A percentile compares a stretch with the other conserved stretches of the same genome.
phyloP scores from a whole-genome alignment of 2,888 invertebrate genomes.

The Chymomyza fuscimana region DNA sequence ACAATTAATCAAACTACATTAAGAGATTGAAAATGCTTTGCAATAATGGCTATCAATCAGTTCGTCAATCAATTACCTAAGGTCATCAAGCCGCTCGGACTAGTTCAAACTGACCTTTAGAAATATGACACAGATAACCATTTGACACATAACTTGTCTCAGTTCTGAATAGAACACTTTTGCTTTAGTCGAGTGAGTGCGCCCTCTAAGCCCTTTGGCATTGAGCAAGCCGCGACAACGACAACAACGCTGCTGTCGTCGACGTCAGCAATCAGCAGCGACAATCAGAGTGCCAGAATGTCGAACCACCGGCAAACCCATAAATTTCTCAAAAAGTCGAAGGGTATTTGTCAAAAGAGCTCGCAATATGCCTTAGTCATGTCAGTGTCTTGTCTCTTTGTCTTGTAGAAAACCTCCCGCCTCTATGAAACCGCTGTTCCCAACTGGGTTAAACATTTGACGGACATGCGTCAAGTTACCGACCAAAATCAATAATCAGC shows the following conservation, averaged over 20 bases:
- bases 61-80: conserved; percentile 25
- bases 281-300: conserved; percentile 51
- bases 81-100: neutral
- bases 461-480: conserved; percentile 69
- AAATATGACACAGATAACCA: conserved; percentile 50
- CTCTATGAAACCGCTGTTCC: conserved; percentile 10
- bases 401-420: conserved; percentile 17
- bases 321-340: conserved; percentile 71
- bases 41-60: conserved; percentile 13
- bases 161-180: neutral
- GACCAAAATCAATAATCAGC: conserved; percentile 61
- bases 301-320: conserved; percentile 51
- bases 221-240: conserved; percentile 41
- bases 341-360: conserved; percentile 67
- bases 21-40: neutral
- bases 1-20: neutral
- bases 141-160: conserved; percentile 15
- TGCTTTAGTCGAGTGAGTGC: conserved; percentile 9
- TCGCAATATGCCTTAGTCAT: conserved; percentile 32
- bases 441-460: conserved; percentile 44
- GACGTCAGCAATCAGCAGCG: conserved; percentile 60
- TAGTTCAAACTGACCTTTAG: conserved; percentile 54
- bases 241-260: conserved; percentile 8
- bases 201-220: conserved; percentile 62
- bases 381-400: conserved; percentile 26